phyloP scores from a whole-genome alignment of 2,797 vertebrate species.

The Hoplostethus mediterraneus region DNA sequence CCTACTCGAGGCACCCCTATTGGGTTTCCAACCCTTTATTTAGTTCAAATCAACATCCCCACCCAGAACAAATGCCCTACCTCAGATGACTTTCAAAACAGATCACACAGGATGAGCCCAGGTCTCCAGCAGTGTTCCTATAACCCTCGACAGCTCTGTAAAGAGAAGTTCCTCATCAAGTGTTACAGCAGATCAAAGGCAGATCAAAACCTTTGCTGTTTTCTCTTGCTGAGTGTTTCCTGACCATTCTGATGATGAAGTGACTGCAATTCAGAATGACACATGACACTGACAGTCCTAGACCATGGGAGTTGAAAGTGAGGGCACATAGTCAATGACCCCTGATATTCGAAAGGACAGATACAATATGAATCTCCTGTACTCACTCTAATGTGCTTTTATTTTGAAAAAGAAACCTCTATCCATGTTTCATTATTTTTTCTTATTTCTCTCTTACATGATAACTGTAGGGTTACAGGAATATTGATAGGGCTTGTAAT shows the following conservation, averaged over 20 bases:
- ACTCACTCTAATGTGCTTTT: too few species aligned
- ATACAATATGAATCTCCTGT: too few species aligned
- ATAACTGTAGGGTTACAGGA: too few species aligned
- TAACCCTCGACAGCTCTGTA: conserved; percentile 70
- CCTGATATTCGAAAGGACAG: background rate
- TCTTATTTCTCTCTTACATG: too few species aligned
- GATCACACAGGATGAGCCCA: conserved; percentile 78
- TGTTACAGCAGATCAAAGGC: conserved; percentile 57
- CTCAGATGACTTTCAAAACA: conserved; percentile 82
- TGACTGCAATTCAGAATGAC: conserved; percentile 32
- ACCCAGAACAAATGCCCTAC: conserved; percentile 78
- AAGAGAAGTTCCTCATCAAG: conserved; percentile 63
- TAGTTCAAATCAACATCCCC: conserved; percentile 80
- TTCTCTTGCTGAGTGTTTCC: conserved; percentile 49
- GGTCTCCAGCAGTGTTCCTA: conserved; percentile 69
- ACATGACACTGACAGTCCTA: background rate
- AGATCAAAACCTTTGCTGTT: conserved; percentile 53
- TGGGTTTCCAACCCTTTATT: conserved; percentile 76
- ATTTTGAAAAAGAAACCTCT: too few species aligned
- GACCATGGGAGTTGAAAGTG: background rate
- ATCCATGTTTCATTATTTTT: too few species aligned
- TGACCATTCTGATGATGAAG: conserved; percentile 51
- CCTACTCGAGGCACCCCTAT: conserved; percentile 65
- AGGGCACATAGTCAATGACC: background rate
- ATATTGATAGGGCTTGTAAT: too few species aligned